Evolutionary conservation across 2,888 invertebrate species (phyloP), one percentile per base, ranked within the genome.

Genomic region (Rugalucina vietnamica): DNA sequence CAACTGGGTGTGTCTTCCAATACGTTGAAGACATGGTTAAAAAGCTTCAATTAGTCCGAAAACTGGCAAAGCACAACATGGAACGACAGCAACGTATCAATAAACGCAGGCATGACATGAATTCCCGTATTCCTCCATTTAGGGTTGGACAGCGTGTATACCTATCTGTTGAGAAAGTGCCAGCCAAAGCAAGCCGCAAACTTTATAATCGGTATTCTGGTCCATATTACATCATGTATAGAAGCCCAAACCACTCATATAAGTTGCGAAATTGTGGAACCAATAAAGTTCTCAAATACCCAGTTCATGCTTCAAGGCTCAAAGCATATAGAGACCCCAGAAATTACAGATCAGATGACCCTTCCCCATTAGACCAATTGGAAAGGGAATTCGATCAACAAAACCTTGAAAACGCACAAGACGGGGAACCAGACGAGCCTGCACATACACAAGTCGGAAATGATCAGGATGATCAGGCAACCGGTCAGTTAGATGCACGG

Each of bases 211-310:
- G 80, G 43, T 77, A 65, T 37, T 14, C 39, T 10, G 84, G 80
- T 4, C 84, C 84, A 14, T 81, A 43, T 76, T 71, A 76, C n/a
- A 81, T 84, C 32, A 37, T 32, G 2, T 39, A 81, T 2, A 29
- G 71, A 37, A 27, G 65, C 39, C 60, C 57, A 37, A 75, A 83
- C 49, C 37, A 79, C 54, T 73, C 73, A 5, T 82, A 82, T 43
- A 73, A 73, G 49, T 65, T 82, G 27, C 50, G 73, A 32, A 29
- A 74, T 21, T 78, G 82, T 27, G 18, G 34, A 29, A 72, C 70
- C 3, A 39, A 81, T 50, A 72, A 50, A n/a, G 3, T 50, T 43
- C 39, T 75, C 34, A 75, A 76, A 39, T 65, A 27, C 36, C 36
- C 79, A 8, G 49, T 54, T n/a, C 71, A 79, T 60, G 79, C 79